Conservation (phyloP, 2,888 invertebrate genomes). For the Subacronicta megacephala region DNA sequence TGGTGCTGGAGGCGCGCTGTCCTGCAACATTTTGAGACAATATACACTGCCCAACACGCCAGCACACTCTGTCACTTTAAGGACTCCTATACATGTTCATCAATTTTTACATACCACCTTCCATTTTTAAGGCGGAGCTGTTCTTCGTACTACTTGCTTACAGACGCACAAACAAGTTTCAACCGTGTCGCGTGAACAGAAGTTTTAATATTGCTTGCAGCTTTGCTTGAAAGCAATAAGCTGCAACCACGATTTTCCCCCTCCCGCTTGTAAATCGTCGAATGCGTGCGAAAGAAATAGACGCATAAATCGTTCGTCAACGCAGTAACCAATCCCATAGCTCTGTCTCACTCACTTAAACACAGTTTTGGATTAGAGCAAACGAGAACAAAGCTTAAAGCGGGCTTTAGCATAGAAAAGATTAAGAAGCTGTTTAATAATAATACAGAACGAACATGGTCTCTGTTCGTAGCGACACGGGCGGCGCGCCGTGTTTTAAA, state of each 20-base stretch:
- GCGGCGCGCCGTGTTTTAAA: slow-evolving; percentile 75
- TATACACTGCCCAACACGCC: slow-evolving; percentile 88
- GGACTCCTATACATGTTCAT: slow-evolving; percentile 90
- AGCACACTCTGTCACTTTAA: slow-evolving; percentile 89
- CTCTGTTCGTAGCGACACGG: slow-evolving; percentile 81
- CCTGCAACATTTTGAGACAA: slow-evolving; percentile 87
- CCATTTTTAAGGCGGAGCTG: slow-evolving; percentile 90
- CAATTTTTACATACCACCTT: slow-evolving; percentile 90
- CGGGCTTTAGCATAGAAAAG: slow-evolving; percentile 70
- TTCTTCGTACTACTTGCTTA: slow-evolving; percentile 77
- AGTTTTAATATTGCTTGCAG: slow-evolving; percentile 45
- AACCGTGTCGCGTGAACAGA: slow-evolving; percentile 3
- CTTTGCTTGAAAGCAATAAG: slow-evolving; percentile 66
- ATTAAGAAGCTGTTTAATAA: slow-evolving; percentile 87
- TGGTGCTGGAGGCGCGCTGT: slow-evolving; percentile 77
- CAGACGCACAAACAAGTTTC: slow-evolving; percentile 44
- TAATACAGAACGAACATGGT: slow-evolving; percentile 86
- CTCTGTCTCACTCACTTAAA: slow-evolving; percentile 65
- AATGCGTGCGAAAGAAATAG: slow-evolving; percentile 77
- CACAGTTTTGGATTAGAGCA: slow-evolving; percentile 61
- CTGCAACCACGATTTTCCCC: slow-evolving; percentile 76
- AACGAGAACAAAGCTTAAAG: slow-evolving; percentile 68
- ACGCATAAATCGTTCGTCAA: slow-evolving; percentile 57
- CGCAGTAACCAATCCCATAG: slow-evolving; percentile 55
- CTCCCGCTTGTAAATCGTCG: slow-evolving; percentile 69